A percentile compares a stretch with the other conserved stretches of the same genome.
Conservation (phyloP, 1,140 invertebrate species). For the Tetragnatha versicolor region DNA sequence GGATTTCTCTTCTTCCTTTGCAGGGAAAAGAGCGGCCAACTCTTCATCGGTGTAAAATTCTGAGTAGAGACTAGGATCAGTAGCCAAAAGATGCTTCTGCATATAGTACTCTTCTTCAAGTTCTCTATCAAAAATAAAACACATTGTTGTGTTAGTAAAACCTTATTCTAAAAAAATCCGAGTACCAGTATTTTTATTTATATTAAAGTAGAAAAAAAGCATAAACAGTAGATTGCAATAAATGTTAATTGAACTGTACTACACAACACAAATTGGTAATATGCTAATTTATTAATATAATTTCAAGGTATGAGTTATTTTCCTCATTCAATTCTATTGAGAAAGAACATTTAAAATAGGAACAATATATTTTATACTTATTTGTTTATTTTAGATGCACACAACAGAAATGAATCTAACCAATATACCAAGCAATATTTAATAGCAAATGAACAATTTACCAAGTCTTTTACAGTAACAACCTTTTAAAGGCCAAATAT, state of each 20-base stretch:
- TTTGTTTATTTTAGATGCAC: too few species aligned
- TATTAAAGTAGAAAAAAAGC: background rate
- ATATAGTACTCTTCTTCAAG: constrained; percentile 18
- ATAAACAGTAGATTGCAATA: background rate
- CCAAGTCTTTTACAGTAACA: too few species aligned
- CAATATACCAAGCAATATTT: too few species aligned
- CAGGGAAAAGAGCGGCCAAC: background rate
- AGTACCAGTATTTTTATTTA: background rate
- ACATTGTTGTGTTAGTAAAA: too few species aligned
- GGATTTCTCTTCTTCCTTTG: background rate
- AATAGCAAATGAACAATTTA: too few species aligned
- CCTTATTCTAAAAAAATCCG: background rate
- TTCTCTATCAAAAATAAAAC: background rate
- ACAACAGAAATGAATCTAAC: too few species aligned
- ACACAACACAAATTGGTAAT: background rate
- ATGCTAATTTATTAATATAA: background rate
- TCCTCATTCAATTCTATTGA: too few species aligned
- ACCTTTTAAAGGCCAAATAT: too few species aligned
- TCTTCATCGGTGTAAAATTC: constrained; percentile 5
- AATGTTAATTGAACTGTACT: background rate
- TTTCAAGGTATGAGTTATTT: background rate
- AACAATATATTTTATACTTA: too few species aligned
- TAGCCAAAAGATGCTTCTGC: background rate
- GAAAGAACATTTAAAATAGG: too few species aligned
- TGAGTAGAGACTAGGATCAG: background rate